Base-by-base conservation (phyloP, 1,140 invertebrate genomes). In the Eumeta japonica region DNA sequence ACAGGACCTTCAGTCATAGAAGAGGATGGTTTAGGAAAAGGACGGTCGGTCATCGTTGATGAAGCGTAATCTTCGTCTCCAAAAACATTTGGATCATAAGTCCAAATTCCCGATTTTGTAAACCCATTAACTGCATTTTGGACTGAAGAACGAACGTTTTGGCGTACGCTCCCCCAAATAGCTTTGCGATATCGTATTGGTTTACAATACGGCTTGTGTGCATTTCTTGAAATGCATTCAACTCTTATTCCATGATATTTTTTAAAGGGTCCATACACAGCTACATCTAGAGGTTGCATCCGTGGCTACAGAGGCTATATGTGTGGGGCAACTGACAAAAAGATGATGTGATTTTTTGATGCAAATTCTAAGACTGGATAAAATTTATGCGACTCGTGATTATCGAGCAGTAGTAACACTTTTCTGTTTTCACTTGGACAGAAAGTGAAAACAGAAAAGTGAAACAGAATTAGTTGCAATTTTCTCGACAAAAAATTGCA, bases 241-340 rank as follows among this genome's bases (percentile, higher is more conserved):
- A 1, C 4, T 34, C 39, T 36, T 41, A 29, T 13, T 52, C 42
- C n/a, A 31, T 46, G 49, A 42, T 41, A 46, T 15, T 24, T 46
- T 37, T 52, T 52, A 2, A 48, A 13, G 2, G 39, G 29, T 41
- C 36, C 33, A 49, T 51, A 46, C 37, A 62, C 38, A 5, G 27
- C 39, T 5, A 53, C 53, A 43, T 75, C 67, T n/a, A 72, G 40
- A 3, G 62, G 62, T 40, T 76, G 67, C 19, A 76, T 40, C 52
- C 48, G 39, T 76, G 68, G 10, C 55, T 63, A 37, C 49, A 54
- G 35, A n/a, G n/a, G n/a, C n/a, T n/a, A n/a, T n/a, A n/a, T n/a
- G n/a, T 67, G 62, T 16, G 63, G 57, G 10, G 39, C 58, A 42
- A 66, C 50, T 10, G 50, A 58, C 9, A 68, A 29, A 11, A 67